Evolutionary conservation across 2,888 invertebrate genomes (phyloP), one percentile per base, ranked within the genome.

Genomic region (Pollenia angustigena): DNA sequence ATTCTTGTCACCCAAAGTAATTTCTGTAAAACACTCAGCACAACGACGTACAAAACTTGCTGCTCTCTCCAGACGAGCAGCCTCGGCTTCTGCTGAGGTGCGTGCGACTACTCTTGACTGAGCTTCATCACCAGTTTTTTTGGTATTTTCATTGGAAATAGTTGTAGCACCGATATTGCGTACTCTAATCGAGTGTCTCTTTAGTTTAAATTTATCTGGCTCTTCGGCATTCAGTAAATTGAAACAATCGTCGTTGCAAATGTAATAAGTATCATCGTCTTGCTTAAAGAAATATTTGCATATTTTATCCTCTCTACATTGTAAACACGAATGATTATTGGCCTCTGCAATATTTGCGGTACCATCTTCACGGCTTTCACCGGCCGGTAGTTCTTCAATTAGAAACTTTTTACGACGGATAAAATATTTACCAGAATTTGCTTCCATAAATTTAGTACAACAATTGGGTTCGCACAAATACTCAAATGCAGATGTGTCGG

Each of bases 181-280:
- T 8, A 93, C 93, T 4, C 93, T 90, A 87, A 93, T 93, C 6
- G 93, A 93, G 62, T 93, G 93, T 4, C 93, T 89, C 89, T 91
- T 87, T 72, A 94, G 88, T 76, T 93, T 92, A 56, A 92, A 93
- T 81, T 94, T 94, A 62, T 94, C 93, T 1, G 93, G 92, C 84
- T 94, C 93, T 80, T 93, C 93, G 16, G 93, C 92, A 88, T 94
- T 94, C 11, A 94, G 92, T 68, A 90, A 89, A 88, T 95, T 95
- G 44, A 96, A 93, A 89, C 96, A 96, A 74, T 91, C 90, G 62
- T 95, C 94, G 46, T 94, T 94, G 89, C 96, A 96, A 54, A 96
- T 92, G 85, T 94, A 92, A 74, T 92, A 92, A 0, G 90, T 90
- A 11, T 94, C 93, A 16, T 95, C 95, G 66, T 95, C 95, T 66